phyloP scores from a whole-genome alignment of 2,113 vertebrate genomes.

The Leptocoma aspasia region DNA sequence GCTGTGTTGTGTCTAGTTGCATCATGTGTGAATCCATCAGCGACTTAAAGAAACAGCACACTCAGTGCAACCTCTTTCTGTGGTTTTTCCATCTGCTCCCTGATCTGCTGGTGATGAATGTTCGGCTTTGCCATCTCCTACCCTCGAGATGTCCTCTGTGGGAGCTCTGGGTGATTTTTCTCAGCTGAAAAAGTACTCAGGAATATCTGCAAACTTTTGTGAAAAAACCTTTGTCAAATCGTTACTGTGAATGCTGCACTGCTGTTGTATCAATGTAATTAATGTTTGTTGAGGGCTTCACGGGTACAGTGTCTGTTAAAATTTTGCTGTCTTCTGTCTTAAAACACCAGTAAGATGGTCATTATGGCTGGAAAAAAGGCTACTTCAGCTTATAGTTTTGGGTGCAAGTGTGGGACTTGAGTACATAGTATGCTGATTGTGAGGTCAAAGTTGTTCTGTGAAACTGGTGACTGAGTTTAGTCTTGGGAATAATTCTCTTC shows the following conservation, averaged over 20 bases:
- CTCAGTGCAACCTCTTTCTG: neutral
- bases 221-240: neutral
- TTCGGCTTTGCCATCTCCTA: neutral
- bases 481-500: neutral
- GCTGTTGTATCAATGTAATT: rapidly evolving
- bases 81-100: slow-evolving; percentile 51
- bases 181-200: neutral
- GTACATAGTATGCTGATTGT: rapidly evolving
- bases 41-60: slow-evolving; percentile 57
- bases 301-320: neutral
- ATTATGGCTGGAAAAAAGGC: neutral
- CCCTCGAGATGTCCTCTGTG: neutral
- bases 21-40: slow-evolving; percentile 69
- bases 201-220: neutral
- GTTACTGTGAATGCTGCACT: rapidly evolving
- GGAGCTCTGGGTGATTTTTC: neutral
- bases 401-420: neutral
- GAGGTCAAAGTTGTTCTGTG: neutral
- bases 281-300: neutral
- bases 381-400: neutral
- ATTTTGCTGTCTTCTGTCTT: neutral
- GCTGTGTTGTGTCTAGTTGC: slow-evolving; percentile 63
- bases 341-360: neutral
- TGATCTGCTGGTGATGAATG: neutral
- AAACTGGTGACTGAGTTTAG: neutral